phyloP scores from a whole-genome alignment of 2,888 invertebrate species.

The Athalia circularis region DNA sequence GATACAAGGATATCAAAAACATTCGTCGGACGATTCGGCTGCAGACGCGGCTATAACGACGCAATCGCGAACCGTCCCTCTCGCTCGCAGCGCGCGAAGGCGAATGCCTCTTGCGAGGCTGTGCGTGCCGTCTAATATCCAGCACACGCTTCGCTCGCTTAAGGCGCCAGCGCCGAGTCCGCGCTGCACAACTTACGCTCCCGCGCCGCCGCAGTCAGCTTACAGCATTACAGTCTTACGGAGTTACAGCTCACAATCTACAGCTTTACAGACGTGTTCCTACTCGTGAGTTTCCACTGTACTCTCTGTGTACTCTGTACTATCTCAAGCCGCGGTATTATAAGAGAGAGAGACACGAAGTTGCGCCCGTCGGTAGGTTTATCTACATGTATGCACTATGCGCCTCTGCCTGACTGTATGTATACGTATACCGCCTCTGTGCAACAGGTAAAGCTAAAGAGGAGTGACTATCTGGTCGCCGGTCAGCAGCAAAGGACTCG shows the following conservation, averaged over 20 bases:
- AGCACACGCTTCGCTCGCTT: slow-evolving; percentile 44
- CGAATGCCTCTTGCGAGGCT: slow-evolving; percentile 59
- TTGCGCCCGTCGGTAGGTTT: slow-evolving; percentile 25
- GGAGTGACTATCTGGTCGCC: slow-evolving; percentile 15
- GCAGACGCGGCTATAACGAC: slow-evolving; percentile 32
- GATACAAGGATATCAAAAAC: slow-evolving; percentile 9
- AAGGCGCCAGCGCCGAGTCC: slow-evolving; percentile 34
- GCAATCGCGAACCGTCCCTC: slow-evolving; percentile 52
- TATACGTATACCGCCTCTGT: neutral
- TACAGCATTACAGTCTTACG: neutral
- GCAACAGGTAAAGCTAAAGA: slow-evolving; percentile 34
- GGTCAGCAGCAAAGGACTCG: slow-evolving; percentile 15
- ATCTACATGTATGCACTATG: neutral
- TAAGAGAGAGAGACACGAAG: slow-evolving; percentile 25
- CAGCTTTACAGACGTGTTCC: neutral
- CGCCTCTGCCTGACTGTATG: neutral
- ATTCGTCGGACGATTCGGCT: slow-evolving; percentile 27
- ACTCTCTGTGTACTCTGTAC: too few relatives aligned
- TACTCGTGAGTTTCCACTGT: neutral
- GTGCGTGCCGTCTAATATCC: slow-evolving; percentile 63
- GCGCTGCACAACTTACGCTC: slow-evolving; percentile 37
- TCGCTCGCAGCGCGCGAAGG: slow-evolving; percentile 67
- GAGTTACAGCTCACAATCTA: neutral
- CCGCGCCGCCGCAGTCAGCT: slow-evolving; percentile 33
- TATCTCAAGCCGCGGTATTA: neutral